Evolutionary conservation across 2,113 vertebrate species (phyloP).

Genomic region (Microtus ochrogaster): DNA sequence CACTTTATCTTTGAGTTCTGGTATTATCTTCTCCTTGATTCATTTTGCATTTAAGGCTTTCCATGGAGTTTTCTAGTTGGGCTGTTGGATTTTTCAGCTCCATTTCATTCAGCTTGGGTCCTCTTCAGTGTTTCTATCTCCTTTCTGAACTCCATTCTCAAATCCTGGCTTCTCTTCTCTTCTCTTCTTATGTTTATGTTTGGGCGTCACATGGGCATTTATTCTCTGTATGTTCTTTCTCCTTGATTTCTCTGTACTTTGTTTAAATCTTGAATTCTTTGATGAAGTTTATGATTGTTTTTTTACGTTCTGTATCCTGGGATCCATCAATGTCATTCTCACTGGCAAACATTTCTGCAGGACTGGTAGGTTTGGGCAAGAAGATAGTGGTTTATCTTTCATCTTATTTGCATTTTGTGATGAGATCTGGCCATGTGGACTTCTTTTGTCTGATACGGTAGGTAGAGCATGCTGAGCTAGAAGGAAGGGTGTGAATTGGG

Average conservation of each 20-base stretch:
- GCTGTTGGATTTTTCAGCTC: no score
- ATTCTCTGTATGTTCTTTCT: neutral
- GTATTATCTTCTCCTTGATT: neutral
- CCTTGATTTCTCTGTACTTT: neutral
- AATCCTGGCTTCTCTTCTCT: no score
- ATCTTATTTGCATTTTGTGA: neutral
- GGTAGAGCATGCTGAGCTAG: neutral
- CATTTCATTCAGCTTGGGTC: neutral
- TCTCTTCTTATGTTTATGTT: neutral
- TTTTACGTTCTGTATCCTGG: neutral
- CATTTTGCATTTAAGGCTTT: neutral
- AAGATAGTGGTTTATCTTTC: neutral
- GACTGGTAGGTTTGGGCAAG: neutral
- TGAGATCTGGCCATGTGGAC: neutral
- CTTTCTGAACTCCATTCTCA: neutral
- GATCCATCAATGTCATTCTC: neutral
- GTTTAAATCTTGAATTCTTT: neutral
- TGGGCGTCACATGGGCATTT: accelerated
- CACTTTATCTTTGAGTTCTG: neutral
- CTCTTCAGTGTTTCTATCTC: neutral
- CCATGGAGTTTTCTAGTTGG: neutral
- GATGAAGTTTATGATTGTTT: neutral
- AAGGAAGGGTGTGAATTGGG: neutral
- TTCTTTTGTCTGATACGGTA: neutral
- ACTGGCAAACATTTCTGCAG: neutral